Conservation (phyloP, 2,888 invertebrate species). For the Cabera pusaria region DNA sequence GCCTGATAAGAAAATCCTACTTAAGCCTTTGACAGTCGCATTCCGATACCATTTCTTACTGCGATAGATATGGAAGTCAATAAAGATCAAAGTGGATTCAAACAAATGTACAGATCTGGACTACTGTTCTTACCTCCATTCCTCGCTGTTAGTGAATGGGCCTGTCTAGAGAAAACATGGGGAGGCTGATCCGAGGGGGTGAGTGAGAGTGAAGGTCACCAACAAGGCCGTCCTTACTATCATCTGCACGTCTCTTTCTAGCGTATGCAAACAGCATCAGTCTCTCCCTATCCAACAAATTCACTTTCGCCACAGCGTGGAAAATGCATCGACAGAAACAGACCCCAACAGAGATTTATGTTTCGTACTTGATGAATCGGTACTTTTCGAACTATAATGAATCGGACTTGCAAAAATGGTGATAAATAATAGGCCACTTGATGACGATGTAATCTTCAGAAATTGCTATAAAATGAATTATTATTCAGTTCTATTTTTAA, state of each 20-base stretch:
- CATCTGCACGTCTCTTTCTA: conserved; percentile 56
- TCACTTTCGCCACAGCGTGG: conserved; percentile 63
- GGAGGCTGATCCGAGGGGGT: conserved; percentile 52
- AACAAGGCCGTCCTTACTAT: conserved; percentile 71
- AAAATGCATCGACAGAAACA: conserved; percentile 62
- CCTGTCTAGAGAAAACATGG: conserved; percentile 58
- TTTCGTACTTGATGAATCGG: conserved; percentile 44
- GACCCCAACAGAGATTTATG: conserved; percentile 47
- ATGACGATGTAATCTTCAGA: too few species aligned
- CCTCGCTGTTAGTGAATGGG: conserved; percentile 67
- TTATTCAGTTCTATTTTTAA: too few species aligned
- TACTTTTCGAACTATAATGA: conserved; percentile 34
- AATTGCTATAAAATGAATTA: too few species aligned
- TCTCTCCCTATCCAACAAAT: conserved; percentile 49
- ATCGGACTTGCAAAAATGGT: too few species aligned
- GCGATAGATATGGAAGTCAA: too few species aligned
- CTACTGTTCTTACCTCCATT: conserved; percentile 8
- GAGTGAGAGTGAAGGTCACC: conserved; percentile 71
- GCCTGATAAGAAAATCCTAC: too few species aligned
- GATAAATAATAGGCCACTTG: too few species aligned
- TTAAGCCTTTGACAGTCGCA: too few species aligned
- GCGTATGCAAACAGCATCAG: conserved; percentile 23
- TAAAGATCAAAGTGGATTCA: too few species aligned
- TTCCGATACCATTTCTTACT: too few species aligned
- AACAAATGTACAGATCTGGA: too few species aligned